Evolutionary conservation across 2,888 invertebrate species (phyloP).

Genomic region (Pandemis cinnamomeana): DNA sequence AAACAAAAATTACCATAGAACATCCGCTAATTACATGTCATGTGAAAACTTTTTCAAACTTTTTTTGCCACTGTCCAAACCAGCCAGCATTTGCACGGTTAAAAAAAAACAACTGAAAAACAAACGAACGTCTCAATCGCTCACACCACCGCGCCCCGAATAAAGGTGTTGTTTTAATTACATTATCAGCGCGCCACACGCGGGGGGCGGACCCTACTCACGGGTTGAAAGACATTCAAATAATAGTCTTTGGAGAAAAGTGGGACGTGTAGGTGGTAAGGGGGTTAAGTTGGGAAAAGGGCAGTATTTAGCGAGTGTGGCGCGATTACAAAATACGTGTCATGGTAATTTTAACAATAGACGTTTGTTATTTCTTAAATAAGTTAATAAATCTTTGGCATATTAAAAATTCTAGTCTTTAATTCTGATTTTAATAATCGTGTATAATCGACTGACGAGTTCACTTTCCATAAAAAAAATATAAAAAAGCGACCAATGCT

Average conservation of each 20-base stretch:
- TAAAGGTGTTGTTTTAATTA: slow-evolving; percentile 85
- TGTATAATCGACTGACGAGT: too few relatives aligned
- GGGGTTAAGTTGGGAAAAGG: slow-evolving; percentile 1
- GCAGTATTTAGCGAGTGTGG: slow-evolving; percentile 3
- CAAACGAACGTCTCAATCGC: slow-evolving; percentile 32
- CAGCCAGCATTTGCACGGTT: background rate
- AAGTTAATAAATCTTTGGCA: too few relatives aligned
- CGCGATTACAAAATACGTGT: background rate
- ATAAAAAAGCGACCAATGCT: too few relatives aligned
- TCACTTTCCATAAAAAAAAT: too few relatives aligned
- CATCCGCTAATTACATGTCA: background rate
- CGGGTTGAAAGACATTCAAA: slow-evolving; percentile 83
- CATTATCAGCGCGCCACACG: slow-evolving; percentile 82
- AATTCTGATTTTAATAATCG: too few relatives aligned
- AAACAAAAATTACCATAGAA: too few relatives aligned
- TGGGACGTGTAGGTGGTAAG: slow-evolving; percentile 54
- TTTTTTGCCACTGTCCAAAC: background rate
- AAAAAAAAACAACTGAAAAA: slow-evolving; percentile 13
- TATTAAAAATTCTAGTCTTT: too few relatives aligned
- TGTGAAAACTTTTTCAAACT: background rate
- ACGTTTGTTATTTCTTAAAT: too few relatives aligned
- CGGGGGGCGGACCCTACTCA: slow-evolving; percentile 80
- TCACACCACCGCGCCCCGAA: slow-evolving; percentile 48
- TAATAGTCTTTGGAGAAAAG: slow-evolving; percentile 81
- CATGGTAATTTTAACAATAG: too few relatives aligned